These are phyloP conservation scores for Sarcophaga bullata DNA, from an alignment of 1,140 invertebrate species.

Conservation along the genomic window DNA sequence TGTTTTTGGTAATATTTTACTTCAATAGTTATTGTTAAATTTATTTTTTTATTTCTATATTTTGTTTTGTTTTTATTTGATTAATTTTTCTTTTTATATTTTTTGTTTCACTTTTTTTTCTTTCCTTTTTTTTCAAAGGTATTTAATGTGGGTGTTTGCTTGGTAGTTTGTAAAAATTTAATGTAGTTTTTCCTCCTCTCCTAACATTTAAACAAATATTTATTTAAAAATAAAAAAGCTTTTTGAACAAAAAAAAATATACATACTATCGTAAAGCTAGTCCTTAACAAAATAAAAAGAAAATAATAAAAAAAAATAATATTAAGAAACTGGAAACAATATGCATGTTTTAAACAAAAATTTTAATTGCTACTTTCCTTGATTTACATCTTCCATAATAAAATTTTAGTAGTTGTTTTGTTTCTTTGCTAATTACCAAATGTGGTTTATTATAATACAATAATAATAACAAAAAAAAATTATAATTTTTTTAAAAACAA, in stretches of 20 bases:
- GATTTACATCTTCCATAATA: too few relatives aligned
- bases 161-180: slow-evolving; percentile 18
- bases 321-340: too few relatives aligned
- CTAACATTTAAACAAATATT: slow-evolving; percentile 40
- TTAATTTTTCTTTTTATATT: slow-evolving; percentile 36
- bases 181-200: background rate
- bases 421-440: background rate
- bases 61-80: slow-evolving; percentile 29
- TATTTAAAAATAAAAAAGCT: slow-evolving; percentile 47
- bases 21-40: slow-evolving; percentile 40
- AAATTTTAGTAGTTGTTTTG: background rate
- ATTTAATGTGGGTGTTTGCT: slow-evolving; percentile 52
- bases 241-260: slow-evolving; percentile 46
- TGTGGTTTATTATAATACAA: background rate
- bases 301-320: background rate
- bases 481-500: background rate
- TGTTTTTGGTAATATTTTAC: slow-evolving; percentile 39
- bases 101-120: slow-evolving; percentile 42
- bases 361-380: too few relatives aligned
- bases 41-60: slow-evolving; percentile 41
- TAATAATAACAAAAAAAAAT: background rate
- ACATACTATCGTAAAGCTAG: slow-evolving; percentile 1
- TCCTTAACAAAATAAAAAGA: slow-evolving; percentile 19
- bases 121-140: slow-evolving; percentile 52
- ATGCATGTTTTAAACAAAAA: background rate